phyloP scores from a whole-genome alignment of 2,113 vertebrate species.

The Microtus richardsoni region DNA sequence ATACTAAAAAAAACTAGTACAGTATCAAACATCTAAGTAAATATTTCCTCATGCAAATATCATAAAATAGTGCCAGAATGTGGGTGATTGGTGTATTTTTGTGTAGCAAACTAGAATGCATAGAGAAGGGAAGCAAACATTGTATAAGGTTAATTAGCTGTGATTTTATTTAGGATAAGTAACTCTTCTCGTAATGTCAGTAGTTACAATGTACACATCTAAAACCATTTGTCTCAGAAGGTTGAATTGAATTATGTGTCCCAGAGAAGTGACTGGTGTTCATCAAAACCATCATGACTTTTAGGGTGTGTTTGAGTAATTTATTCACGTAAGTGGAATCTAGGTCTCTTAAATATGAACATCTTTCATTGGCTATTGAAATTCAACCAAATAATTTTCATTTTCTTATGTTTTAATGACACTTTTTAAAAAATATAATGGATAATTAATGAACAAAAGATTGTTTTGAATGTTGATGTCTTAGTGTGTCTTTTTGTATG shows the following conservation, averaged over 20 bases:
- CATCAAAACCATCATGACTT: not conserved
- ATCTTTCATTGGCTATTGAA: not conserved
- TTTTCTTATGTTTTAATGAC: not conserved
- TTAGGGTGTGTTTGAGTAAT: not conserved
- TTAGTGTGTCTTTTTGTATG: not conserved
- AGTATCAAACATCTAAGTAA: not conserved
- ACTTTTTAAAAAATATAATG: not conserved
- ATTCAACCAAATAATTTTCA: not conserved
- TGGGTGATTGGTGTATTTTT: not conserved
- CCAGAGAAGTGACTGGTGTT: not conserved
- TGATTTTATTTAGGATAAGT: not conserved
- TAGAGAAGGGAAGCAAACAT: not conserved
- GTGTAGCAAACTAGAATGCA: not conserved
- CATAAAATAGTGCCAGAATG: not conserved
- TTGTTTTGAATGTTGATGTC: not conserved
- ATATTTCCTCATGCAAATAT: not conserved
- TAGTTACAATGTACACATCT: too few relatives aligned
- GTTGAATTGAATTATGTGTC: not conserved
- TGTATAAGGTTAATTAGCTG: not conserved
- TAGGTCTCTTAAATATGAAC: not conserved
- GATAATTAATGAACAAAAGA: not conserved
- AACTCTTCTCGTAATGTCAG: not conserved
- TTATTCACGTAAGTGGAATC: not conserved
- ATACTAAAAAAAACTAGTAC: not conserved
- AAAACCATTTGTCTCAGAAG: not conserved